These are phyloP conservation scores for Uropetala carovei DNA, from an alignment of 2,888 invertebrate species.

Conservation along the genomic window DNA sequence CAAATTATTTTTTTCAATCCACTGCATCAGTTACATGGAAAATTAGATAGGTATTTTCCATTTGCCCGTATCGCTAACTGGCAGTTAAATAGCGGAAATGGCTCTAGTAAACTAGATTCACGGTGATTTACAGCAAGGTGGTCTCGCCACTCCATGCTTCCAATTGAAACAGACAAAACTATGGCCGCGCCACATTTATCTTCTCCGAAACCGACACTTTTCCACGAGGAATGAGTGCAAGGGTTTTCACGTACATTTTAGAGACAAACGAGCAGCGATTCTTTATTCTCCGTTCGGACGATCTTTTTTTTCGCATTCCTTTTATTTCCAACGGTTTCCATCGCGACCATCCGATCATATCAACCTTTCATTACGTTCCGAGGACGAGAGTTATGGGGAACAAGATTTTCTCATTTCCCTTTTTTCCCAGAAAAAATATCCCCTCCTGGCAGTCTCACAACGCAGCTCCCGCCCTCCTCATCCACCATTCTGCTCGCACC, in stretches of 20 bases:
- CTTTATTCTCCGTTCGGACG: background rate
- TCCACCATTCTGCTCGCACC: background rate
- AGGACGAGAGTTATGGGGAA: background rate
- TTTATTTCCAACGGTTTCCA: background rate
- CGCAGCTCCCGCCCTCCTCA: background rate
- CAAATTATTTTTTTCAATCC: too few relatives aligned
- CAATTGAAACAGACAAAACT: conserved; percentile 20
- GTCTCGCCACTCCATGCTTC: background rate
- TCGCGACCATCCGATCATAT: conserved; percentile 21
- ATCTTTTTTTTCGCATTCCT: background rate
- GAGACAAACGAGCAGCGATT: conserved; percentile 21
- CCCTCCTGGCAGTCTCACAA: background rate
- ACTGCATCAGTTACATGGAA: too few relatives aligned
- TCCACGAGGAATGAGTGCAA: background rate
- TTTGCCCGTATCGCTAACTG: too few relatives aligned
- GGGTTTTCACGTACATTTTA: background rate
- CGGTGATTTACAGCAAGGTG: too few relatives aligned
- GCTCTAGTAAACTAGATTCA: too few relatives aligned
- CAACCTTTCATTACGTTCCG: conserved; percentile 23
- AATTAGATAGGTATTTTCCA: too few relatives aligned
- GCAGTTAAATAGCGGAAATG: too few relatives aligned
- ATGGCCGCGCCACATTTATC: background rate
- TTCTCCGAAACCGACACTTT: conserved; percentile 1
- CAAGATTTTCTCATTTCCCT: background rate
- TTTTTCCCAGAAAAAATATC: background rate